Conservation (phyloP, 1,140 invertebrate genomes). For the Trachymyrmex septentrionalis region DNA sequence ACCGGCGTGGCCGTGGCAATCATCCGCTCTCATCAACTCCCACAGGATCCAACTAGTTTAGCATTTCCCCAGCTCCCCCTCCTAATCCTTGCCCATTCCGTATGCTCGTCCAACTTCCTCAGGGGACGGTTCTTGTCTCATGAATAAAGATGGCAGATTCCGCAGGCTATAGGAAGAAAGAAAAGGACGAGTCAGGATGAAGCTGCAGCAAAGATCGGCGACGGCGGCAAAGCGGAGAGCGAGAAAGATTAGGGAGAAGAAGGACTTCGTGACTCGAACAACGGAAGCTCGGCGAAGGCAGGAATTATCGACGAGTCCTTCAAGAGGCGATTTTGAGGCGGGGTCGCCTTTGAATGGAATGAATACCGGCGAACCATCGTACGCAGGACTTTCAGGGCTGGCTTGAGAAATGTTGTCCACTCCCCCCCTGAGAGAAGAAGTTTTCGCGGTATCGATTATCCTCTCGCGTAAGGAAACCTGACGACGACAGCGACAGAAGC, state of each 20-base stretch:
- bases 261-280: conserved; percentile 39
- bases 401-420: conserved; percentile 47
- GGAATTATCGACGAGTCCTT: conserved; percentile 67
- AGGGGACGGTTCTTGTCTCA: conserved; percentile 51
- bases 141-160: conserved; percentile 71
- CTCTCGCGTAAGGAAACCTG: conserved; percentile 10
- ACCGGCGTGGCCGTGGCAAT: conserved; percentile 53
- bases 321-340: conserved; percentile 43
- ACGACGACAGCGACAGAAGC: conserved; percentile 16
- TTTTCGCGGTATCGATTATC: conserved; percentile 53
- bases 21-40: conserved; percentile 33
- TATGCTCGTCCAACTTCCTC: conserved; percentile 24
- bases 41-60: conserved; percentile 57
- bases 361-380: conserved; percentile 57
- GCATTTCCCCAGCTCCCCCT: conserved; percentile 45
- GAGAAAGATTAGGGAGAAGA: conserved; percentile 48
- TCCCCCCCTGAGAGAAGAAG: neutral
- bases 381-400: conserved; percentile 51
- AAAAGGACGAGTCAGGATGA: conserved; percentile 34
- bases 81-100: conserved; percentile 2
- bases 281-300: conserved; percentile 45
- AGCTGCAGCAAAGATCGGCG: conserved; percentile 32
- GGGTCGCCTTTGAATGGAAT: conserved; percentile 61
- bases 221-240: neutral
- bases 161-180: conserved; percentile 23